A percentile compares a stretch with the other conserved stretches of the same genome.
phyloP scores from a whole-genome alignment of 2,797 vertebrate genomes.

The Tokudaia muenninki region DNA sequence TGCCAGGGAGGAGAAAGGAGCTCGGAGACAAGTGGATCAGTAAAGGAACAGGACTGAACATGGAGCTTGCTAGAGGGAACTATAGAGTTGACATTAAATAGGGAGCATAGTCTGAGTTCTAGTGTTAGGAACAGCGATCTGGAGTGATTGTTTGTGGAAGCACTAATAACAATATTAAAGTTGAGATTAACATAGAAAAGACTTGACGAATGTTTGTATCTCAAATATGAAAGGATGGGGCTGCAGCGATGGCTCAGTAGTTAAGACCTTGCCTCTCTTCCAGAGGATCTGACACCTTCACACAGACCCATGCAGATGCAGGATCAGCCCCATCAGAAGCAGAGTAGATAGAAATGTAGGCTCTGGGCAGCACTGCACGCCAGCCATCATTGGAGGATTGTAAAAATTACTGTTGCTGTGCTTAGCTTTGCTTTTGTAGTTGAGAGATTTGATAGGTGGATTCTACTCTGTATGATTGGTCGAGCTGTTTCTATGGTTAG shows the following conservation, averaged over 20 bases:
- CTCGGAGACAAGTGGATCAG: not conserved
- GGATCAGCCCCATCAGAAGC: not conserved
- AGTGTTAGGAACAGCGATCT: not conserved
- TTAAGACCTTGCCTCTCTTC: not conserved
- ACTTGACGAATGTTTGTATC: not conserved
- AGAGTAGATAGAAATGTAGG: not conserved
- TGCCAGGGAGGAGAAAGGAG: not conserved
- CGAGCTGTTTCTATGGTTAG: conserved; percentile 85
- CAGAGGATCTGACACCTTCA: not conserved
- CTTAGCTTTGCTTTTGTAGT: conserved; percentile 73
- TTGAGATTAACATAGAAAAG: not conserved
- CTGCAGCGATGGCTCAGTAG: not conserved
- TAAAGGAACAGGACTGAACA: not conserved
- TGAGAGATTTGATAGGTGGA: conserved; percentile 81
- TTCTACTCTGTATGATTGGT: conserved; percentile 83
- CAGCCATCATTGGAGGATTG: conserved; percentile 63
- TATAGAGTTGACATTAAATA: not conserved
- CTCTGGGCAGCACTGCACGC: not conserved
- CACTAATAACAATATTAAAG: conserved; percentile 18
- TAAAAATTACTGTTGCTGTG: conserved; percentile 77
- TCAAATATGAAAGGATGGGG: not conserved
- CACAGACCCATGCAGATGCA: too few species aligned
- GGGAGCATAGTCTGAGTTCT: not conserved
- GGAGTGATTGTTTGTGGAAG: not conserved
- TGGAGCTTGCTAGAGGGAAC: not conserved